A percentile compares a stretch with the other conserved stretches of the same genome.
These are phyloP conservation scores for Balaenoptera acutorostrata DNA, from an alignment of 2,113 vertebrate genomes.

Conservation along the genomic window DNA sequence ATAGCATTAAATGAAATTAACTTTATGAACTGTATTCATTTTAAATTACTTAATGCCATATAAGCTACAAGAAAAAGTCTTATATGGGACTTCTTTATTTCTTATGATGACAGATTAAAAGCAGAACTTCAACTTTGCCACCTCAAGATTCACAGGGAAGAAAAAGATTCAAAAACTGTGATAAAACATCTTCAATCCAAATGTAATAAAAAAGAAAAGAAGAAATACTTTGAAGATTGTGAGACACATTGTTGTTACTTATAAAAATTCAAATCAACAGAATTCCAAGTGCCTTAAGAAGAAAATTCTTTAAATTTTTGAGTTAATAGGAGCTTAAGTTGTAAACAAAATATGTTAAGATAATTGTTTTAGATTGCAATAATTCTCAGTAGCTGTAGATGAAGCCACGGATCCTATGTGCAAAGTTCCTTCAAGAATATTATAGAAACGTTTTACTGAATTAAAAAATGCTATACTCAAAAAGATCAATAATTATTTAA, in stretches of 20 bases:
- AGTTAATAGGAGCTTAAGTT: not conserved
- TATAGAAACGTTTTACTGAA: not conserved
- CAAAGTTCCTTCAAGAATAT: not conserved
- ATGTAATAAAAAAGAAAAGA: not conserved
- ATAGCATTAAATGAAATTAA: not conserved
- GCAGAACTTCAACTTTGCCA: not conserved
- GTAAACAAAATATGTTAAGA: conserved; percentile 16
- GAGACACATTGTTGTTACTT: not conserved
- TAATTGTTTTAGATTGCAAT: not conserved
- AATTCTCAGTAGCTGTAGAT: not conserved
- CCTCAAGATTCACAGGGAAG: not conserved
- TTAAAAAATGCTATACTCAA: not conserved
- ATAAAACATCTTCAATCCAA: not conserved
- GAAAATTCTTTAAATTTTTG: not conserved
- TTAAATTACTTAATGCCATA: not conserved
- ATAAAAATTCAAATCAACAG: not conserved
- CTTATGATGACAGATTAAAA: not conserved
- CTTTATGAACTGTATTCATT: not conserved
- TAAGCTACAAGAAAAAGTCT: not conserved
- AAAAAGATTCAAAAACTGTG: not conserved
- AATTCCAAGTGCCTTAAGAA: not conserved
- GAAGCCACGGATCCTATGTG: not conserved
- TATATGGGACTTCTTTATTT: not conserved
- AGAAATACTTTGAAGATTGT: not conserved
- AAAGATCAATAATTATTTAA: not conserved